Conservation (phyloP, 2,888 invertebrate species). For the Cephus rjabovi region DNA sequence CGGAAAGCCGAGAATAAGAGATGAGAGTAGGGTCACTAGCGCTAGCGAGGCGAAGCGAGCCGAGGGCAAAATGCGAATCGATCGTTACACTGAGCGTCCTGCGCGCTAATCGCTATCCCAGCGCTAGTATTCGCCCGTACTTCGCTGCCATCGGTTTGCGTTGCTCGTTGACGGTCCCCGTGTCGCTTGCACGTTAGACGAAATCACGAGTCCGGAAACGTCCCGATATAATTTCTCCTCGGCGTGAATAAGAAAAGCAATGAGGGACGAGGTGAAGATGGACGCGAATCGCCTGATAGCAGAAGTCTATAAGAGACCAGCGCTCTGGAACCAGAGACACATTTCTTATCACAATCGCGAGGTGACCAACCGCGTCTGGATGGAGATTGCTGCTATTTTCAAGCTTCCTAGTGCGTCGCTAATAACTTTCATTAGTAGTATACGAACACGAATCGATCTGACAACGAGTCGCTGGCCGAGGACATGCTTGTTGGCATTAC, state of each 20-base stretch:
- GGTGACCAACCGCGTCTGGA: constrained; percentile 64
- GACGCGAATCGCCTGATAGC: constrained; percentile 63
- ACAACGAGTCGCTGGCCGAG: no score
- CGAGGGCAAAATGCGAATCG: constrained; percentile 59
- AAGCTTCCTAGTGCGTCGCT: constrained; percentile 58
- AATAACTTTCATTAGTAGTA: not conserved
- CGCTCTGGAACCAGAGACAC: constrained; percentile 65
- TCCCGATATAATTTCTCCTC: not conserved
- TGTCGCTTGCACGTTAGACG: constrained; percentile 13
- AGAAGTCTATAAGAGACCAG: constrained; percentile 62
- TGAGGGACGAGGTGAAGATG: constrained; percentile 59
- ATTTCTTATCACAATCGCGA: constrained; percentile 65
- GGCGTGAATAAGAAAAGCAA: constrained; percentile 20
- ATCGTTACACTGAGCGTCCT: constrained; percentile 56
- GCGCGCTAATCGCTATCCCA: constrained; percentile 60
- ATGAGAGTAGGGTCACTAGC: constrained; percentile 41
- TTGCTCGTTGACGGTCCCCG: not conserved
- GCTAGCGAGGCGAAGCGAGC: constrained; percentile 51
- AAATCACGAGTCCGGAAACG: not conserved
- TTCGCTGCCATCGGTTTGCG: constrained; percentile 41
- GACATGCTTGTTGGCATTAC: no score
- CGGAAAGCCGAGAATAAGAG: not conserved
- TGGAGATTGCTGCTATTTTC: constrained; percentile 62
- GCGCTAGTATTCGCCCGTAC: constrained; percentile 58
- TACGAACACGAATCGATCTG: no score